phyloP scores from a whole-genome alignment of 2,113 vertebrate genomes.

The Sinocyclocheilus anshuiensis region DNA sequence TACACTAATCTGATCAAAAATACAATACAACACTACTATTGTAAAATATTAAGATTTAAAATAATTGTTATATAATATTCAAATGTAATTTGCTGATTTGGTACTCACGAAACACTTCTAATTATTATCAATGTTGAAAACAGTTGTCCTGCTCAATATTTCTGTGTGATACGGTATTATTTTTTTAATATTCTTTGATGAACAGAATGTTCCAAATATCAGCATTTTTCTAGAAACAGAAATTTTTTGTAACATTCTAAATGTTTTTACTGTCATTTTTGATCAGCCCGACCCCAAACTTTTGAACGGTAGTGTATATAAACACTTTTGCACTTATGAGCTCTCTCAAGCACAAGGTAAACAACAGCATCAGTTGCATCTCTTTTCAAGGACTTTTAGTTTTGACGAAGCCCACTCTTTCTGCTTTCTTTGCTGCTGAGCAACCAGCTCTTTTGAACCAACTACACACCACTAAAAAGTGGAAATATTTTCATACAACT shows the following conservation, averaged over 20 bases:
- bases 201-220: neutral
- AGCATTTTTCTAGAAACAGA: neutral
- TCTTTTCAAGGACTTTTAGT: neutral
- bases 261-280: neutral
- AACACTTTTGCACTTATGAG: neutral
- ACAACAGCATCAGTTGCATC: neutral
- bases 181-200: neutral
- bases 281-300: neutral
- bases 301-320: neutral
- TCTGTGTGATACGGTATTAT: no score
- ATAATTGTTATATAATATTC: no score
- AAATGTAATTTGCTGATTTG: neutral
- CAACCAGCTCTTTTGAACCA: conserved; percentile 4
- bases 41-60: no score
- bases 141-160: neutral
- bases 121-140: neutral
- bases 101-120: neutral
- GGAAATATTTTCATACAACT: neutral
- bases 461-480: neutral
- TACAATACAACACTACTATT: neutral
- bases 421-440: neutral
- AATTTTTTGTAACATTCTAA: neutral
- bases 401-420: neutral
- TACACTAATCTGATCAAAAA: neutral
- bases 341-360: neutral